Evolutionary conservation across 1,140 invertebrate genomes (phyloP).

Genomic region (Zaprionus vittiger): DNA sequence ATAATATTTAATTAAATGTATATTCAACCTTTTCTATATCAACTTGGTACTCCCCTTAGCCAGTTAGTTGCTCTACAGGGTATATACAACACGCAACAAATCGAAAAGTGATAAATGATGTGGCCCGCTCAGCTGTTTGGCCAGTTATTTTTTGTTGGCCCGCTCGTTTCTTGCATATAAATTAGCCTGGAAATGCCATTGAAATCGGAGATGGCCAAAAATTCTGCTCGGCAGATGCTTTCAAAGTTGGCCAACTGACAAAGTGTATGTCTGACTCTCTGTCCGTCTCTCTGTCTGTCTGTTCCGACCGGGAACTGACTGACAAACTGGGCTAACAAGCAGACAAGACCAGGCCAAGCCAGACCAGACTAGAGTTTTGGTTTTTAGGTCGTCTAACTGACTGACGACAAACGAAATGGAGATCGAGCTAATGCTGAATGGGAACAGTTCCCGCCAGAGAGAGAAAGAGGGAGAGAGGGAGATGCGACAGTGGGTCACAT

Average conservation of each 20-base stretch:
- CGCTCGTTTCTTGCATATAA: slow-evolving; percentile 75
- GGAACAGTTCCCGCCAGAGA: not conserved
- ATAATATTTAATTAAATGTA: too few relatives aligned
- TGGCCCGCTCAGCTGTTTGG: slow-evolving; percentile 62
- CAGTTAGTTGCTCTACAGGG: not conserved
- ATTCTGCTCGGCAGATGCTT: slow-evolving; percentile 17
- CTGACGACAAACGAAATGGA: slow-evolving; percentile 65
- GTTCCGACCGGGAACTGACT: slow-evolving; percentile 3
- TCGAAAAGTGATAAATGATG: slow-evolving; percentile 75
- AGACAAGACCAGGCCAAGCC: slow-evolving; percentile 16
- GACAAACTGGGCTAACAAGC: slow-evolving; percentile 69
- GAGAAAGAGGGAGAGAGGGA: not conserved
- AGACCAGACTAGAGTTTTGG: slow-evolving; percentile 15
- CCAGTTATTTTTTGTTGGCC: slow-evolving; percentile 54
- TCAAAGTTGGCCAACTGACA: slow-evolving; percentile 35
- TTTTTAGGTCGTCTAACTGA: slow-evolving; percentile 68
- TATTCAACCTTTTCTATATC: too few relatives aligned
- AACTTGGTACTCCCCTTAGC: not conserved
- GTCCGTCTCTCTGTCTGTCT: too few relatives aligned
- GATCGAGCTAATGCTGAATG: slow-evolving; percentile 40
- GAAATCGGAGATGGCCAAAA: slow-evolving; percentile 55
- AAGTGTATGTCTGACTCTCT: slow-evolving; percentile 6
- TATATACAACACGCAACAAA: slow-evolving; percentile 15
- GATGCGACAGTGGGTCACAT: slow-evolving; percentile 18
- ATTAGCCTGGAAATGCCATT: slow-evolving; percentile 72